A percentile compares a stretch with the other conserved stretches of the same genome.
Evolutionary conservation across 2,888 invertebrate species (phyloP).

Genomic region (Cylloceria caligata): DNA sequence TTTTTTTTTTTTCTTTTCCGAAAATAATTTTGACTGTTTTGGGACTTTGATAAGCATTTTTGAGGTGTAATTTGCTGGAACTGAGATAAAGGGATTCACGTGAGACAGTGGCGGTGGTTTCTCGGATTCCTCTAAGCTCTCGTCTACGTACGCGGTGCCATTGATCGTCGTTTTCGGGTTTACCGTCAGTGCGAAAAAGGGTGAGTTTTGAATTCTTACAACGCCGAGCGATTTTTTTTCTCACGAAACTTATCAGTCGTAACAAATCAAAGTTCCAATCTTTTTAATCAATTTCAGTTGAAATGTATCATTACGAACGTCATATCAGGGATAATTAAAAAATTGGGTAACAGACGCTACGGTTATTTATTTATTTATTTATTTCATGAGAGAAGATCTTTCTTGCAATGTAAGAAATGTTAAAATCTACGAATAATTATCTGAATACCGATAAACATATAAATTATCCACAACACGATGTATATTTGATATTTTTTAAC

Average conservation of each 20-base stretch:
- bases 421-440: background rate
- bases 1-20: slow-evolving; percentile 11
- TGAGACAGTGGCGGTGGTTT: slow-evolving; percentile 43
- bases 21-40: background rate
- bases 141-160: slow-evolving; percentile 40
- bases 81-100: slow-evolving; percentile 9
- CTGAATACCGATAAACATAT: background rate
- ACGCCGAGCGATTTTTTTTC: background rate
- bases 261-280: no score
- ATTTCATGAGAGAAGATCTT: background rate
- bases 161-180: slow-evolving; percentile 50
- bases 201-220: slow-evolving; percentile 38
- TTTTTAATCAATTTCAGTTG: background rate
- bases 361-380: background rate
- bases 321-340: background rate
- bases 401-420: background rate
- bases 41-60: slow-evolving; percentile 11
- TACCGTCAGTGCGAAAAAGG: slow-evolving; percentile 45
- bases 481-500: background rate
- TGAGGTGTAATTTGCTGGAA: slow-evolving; percentile 13
- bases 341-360: background rate
- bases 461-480: background rate
- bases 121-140: slow-evolving; percentile 31
- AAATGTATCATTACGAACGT: background rate
- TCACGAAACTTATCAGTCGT: background rate